Conservation (phyloP, 2,888 invertebrate species). For the Aradus depressus region DNA sequence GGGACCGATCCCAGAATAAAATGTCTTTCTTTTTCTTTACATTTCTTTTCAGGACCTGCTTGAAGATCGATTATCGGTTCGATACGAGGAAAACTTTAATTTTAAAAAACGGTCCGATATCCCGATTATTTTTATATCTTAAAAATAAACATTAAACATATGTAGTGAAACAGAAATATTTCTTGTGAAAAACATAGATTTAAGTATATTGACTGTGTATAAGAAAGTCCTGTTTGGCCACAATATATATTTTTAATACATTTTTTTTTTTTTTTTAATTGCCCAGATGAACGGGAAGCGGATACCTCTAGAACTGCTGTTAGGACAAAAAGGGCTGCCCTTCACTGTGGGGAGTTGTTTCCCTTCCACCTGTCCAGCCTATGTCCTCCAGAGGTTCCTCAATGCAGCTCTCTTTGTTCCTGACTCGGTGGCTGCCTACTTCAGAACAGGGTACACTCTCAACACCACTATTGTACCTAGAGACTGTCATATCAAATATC, state of each 20-base stretch:
- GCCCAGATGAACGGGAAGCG: constrained; percentile 7
- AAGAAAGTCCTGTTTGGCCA: neutral
- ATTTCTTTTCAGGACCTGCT: too few species aligned
- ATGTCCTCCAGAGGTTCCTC: constrained; percentile 35
- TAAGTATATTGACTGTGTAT: neutral
- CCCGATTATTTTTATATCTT: too few species aligned
- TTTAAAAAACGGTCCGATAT: too few species aligned
- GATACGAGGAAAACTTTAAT: too few species aligned
- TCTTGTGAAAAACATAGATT: neutral
- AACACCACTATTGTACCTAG: constrained; percentile 21
- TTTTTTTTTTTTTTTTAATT: neutral
- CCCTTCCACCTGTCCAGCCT: constrained; percentile 37
- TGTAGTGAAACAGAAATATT: too few species aligned
- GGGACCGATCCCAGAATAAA: too few species aligned
- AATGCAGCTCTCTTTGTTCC: constrained; percentile 33
- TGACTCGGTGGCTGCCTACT: neutral
- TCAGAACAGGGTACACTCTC: constrained; percentile 31
- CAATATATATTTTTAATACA: neutral
- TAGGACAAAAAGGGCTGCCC: constrained; percentile 28
- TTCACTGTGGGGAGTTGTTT: constrained; percentile 38
- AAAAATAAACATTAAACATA: too few species aligned
- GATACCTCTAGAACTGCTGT: neutral
- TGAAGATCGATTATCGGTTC: too few species aligned
- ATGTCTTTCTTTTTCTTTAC: too few species aligned
- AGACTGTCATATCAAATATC: constrained; percentile 29